These are phyloP conservation scores for Pocillopora verrucosa DNA, from an alignment of 64 coral and sea anemone species.

Conservation along the genomic window DNA sequence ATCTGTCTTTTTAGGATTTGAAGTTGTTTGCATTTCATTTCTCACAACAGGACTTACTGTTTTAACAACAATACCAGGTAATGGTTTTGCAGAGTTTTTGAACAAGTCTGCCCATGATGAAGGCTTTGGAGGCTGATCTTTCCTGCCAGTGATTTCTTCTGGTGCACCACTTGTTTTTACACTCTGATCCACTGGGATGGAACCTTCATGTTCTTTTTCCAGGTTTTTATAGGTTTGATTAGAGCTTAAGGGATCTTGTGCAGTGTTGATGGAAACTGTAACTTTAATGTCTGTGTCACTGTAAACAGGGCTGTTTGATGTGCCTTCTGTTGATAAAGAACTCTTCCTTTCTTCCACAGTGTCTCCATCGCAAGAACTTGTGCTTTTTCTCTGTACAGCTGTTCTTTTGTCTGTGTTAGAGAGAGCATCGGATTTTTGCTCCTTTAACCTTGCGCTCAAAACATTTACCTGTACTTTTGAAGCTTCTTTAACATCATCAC, in stretches of 20 bases:
- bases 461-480: too few relatives aligned
- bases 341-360: too few relatives aligned
- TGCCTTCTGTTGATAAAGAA: too few relatives aligned
- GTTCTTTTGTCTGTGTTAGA: too few relatives aligned
- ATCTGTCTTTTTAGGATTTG: slow-evolving; percentile 60
- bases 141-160: slow-evolving; percentile 5
- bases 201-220: not conserved
- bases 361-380: too few relatives aligned
- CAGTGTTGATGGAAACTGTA: too few relatives aligned
- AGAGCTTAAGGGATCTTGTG: not conserved
- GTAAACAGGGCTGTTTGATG: too few relatives aligned
- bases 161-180: not conserved
- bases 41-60: not conserved
- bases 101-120: slow-evolving; percentile 62
- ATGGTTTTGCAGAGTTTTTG: slow-evolving; percentile 15
- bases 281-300: too few relatives aligned
- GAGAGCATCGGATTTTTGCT: too few relatives aligned
- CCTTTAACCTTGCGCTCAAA: too few relatives aligned
- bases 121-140: slow-evolving; percentile 3
- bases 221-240: not conserved
- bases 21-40: not conserved
- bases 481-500: too few relatives aligned
- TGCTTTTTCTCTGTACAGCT: too few relatives aligned
- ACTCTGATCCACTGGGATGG: not conserved
- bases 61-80: slow-evolving; percentile 17